A percentile compares a stretch with the other conserved stretches of the same genome.
phyloP scores from a whole-genome alignment of 23 tunicate genomes.

The Ciona savignyi region DNA sequence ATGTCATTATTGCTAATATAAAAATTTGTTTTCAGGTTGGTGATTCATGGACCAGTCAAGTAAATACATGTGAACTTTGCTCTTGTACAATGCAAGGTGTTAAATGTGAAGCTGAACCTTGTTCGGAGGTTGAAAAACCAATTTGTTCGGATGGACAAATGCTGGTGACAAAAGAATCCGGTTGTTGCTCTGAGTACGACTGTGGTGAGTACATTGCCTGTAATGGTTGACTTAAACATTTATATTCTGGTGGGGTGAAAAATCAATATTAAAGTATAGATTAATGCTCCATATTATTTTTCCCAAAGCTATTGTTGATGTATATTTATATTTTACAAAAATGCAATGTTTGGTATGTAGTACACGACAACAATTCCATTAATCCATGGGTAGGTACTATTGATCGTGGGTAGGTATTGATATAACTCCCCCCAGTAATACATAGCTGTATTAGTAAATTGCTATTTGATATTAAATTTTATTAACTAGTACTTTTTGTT shows the following conservation, averaged over 20 bases:
- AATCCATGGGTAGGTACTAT: too few species aligned
- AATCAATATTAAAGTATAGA: too few species aligned
- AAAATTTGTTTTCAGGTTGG: conserved; percentile 9
- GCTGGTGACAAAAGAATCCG: conserved; percentile 34
- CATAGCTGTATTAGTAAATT: too few species aligned
- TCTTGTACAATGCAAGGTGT: conserved; percentile 60
- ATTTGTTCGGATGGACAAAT: conserved; percentile 48
- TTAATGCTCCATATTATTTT: too few species aligned
- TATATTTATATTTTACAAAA: neutral
- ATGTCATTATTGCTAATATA: too few species aligned
- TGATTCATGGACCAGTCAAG: conserved; percentile 33
- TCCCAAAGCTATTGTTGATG: too few species aligned
- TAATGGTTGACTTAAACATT: neutral
- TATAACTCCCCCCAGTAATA: too few species aligned
- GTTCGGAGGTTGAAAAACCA: conserved; percentile 40
- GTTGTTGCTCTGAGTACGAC: conserved; percentile 74
- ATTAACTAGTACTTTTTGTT: neutral
- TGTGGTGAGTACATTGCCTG: conserved; percentile 53
- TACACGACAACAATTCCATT: too few species aligned
- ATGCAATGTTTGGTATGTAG: neutral
- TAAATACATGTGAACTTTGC: conserved; percentile 44
- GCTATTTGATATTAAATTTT: too few species aligned
- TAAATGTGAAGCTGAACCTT: conserved; percentile 32
- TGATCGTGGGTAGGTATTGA: too few species aligned
- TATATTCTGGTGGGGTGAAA: too few species aligned